A percentile compares a stretch with the other conserved stretches of the same genome.
phyloP scores from a whole-genome alignment of 2,113 vertebrate species.

The Kryptolebias marmoratus region DNA sequence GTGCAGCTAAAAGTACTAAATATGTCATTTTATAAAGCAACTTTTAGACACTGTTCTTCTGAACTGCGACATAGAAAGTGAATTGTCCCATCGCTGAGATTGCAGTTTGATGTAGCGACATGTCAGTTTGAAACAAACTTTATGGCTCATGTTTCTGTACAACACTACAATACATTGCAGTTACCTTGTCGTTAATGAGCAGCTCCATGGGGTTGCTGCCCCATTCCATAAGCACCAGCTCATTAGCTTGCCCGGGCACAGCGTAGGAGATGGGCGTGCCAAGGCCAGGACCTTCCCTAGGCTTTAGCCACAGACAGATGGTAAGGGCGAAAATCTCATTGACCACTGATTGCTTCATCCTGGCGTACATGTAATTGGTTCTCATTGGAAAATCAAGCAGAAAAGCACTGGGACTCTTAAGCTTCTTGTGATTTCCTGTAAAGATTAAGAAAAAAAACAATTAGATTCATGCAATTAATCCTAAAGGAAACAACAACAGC shows the following conservation, averaged over 20 bases:
- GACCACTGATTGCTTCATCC: conserved; percentile 71
- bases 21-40: too few species aligned
- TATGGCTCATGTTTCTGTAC: not conserved
- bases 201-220: conserved; percentile 83
- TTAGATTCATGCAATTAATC: not conserved
- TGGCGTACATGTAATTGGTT: conserved; percentile 82
- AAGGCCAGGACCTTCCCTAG: conserved; percentile 70
- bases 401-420: conserved; percentile 73
- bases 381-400: conserved; percentile 82
- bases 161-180: not conserved
- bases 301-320: conserved; percentile 79
- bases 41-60: too few species aligned
- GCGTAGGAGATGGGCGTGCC: conserved; percentile 84
- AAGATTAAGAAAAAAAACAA: not conserved
- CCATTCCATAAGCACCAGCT: conserved; percentile 84
- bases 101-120: not conserved
- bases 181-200: conserved; percentile 83
- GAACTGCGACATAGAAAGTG: not conserved
- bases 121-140: not conserved
- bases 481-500: not conserved
- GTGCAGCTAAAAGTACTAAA: too few species aligned
- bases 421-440: conserved; percentile 67
- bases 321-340: conserved; percentile 81
- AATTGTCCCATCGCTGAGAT: not conserved
- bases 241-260: conserved; percentile 81